Percentiles rank a stretch among this genome's conserved stretches.
Evolutionary conservation across 2,113 vertebrate genomes (phyloP).

Genomic region (Sprattus sprattus): DNA sequence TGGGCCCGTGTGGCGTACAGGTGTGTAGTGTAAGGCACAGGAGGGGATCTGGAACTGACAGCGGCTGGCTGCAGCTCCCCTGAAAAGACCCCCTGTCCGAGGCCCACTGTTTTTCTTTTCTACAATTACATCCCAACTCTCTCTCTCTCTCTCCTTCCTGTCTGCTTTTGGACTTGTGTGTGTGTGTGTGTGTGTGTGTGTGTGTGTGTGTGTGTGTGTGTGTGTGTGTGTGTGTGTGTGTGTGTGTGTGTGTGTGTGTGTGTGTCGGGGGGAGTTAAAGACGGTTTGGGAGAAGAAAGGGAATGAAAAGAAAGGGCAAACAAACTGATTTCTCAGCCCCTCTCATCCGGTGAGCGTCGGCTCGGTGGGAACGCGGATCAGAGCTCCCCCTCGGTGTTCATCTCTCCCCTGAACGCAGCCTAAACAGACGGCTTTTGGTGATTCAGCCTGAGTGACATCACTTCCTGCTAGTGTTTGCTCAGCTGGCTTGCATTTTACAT

Average conservation of each 20-base stretch:
- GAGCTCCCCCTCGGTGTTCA: constrained; percentile 38
- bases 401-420: not conserved
- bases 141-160: constrained; percentile 30
- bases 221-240: not conserved
- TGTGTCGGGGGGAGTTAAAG: not conserved
- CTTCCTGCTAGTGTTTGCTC: constrained; percentile 56
- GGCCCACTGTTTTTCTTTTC: constrained; percentile 35
- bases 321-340: constrained; percentile 8
- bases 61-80: not conserved
- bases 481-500: constrained; percentile 55
- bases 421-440: constrained; percentile 36
- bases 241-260: not conserved
- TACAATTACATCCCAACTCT: constrained; percentile 20
- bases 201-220: constrained; percentile 3
- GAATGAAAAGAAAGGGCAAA: not conserved
- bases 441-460: constrained; percentile 47
- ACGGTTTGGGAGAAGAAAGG: constrained; percentile 13
- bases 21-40: constrained; percentile 51
- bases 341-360: not conserved
- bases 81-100: constrained; percentile 41
- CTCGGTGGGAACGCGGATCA: constrained; percentile 20
- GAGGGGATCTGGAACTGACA: constrained; percentile 37
- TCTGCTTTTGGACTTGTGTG: constrained; percentile 30
- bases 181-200: not conserved
- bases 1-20: constrained; percentile 33